Percentiles rank a stretch among this genome's conserved stretches.
Evolutionary conservation across 2,797 vertebrate species (phyloP).

Genomic region (Novumbra hubbsi): DNA sequence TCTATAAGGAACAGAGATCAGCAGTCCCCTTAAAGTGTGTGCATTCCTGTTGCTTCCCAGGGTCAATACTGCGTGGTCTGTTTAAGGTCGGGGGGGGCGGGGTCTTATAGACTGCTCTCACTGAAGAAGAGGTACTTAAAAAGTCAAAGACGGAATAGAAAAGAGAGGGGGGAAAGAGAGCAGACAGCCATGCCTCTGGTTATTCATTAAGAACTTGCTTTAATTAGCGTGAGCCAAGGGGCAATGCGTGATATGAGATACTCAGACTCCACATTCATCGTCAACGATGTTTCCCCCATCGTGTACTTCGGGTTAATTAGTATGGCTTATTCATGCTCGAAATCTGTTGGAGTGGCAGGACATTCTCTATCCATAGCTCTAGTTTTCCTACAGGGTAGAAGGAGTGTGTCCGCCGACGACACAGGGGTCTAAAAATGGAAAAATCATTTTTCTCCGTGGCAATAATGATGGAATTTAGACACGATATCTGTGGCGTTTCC

Average conservation of each 20-base stretch:
- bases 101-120: neutral
- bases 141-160: neutral
- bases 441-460: slow-evolving; percentile 24
- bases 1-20: neutral
- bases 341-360: slow-evolving; percentile 6
- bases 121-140: neutral
- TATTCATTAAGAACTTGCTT: slow-evolving; percentile 9
- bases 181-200: slow-evolving; percentile 14
- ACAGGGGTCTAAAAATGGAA: slow-evolving; percentile 17
- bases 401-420: neutral
- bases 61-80: neutral
- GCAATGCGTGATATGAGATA: slow-evolving; percentile 14
- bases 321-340: slow-evolving; percentile 23
- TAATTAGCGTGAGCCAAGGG: slow-evolving; percentile 14
- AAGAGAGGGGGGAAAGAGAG: neutral
- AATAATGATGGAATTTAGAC: slow-evolving; percentile 37
- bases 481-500: slow-evolving; percentile 8
- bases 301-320: slow-evolving; percentile 20
- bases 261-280: slow-evolving; percentile 19
- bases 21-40: neutral
- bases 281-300: slow-evolving; percentile 18
- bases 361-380: slow-evolving; percentile 7
- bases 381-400: slow-evolving; percentile 11
- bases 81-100: neutral
- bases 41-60: neutral